Base-by-base conservation (phyloP, 1,140 invertebrate genomes). In the Drosophila persimilis region DNA sequence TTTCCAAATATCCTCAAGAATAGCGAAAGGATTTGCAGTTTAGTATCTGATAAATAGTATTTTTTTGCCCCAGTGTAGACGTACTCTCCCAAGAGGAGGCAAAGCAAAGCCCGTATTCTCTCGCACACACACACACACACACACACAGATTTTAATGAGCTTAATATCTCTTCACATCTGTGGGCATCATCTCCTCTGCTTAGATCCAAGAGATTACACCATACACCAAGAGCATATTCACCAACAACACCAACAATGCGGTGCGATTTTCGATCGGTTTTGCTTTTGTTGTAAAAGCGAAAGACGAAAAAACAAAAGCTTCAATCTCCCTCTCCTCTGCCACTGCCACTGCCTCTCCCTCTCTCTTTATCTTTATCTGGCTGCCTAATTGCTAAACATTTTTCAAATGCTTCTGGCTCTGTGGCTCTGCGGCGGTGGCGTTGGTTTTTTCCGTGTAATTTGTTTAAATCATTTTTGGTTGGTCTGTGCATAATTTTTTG, bases 121-220 rank as follows among this genome's bases (percentile, higher is more conserved):
- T 52, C 15, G 17, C 35, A 48, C 59, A 53, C 24, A 50, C 31
- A 47, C 44, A 75, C 35, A 48, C 59, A 53, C 24, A 50, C 31
- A 47, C 44, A 75, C 59, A 80, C 63, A 62, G 31, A 55, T 88
- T 88, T 83, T 88, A 88, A 88, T 88, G 83, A 88, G 84, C 83
- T 88, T 88, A 83, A 88, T 88, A 83, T 86, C 79, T 89, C 70
- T 13, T 1, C 35, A 39, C 61, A 72, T 72, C 76, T 88, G 84
- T 89, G 84, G 79, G 75, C 54, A 74, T 74, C 67, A 72, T 72
- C 67, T 73, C 63, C 84, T 56, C 39, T 17, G 73, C 63, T 73
- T 59, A 88, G 83, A 88, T 88, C 55, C 64, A 69, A 83, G 83
- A 83, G 83, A 88, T 88, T 88, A 89, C 78, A 83, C 50, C 17